A percentile compares a stretch with the other conserved stretches of the same genome.
phyloP scores from a whole-genome alignment of 2,113 vertebrate genomes.

The Polypterus bichir region DNA sequence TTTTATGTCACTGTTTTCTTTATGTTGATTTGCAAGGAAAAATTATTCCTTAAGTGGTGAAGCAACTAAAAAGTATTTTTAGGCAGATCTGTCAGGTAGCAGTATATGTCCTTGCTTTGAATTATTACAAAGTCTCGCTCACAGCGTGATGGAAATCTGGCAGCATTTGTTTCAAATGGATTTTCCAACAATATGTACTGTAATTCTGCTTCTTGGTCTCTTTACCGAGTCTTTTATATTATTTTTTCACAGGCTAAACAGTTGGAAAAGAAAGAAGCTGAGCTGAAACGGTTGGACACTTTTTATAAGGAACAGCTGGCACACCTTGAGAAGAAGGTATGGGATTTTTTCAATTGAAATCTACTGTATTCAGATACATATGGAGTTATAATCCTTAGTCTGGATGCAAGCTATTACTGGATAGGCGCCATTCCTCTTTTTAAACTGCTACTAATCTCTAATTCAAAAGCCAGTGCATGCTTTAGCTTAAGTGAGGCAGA shows the following conservation, averaged over 20 bases:
- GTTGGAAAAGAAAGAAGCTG: slow-evolving; percentile 61
- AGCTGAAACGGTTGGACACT: slow-evolving; percentile 49
- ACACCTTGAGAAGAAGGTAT: slow-evolving; percentile 75
- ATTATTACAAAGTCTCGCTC: neutral
- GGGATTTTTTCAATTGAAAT: neutral
- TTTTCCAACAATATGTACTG: neutral
- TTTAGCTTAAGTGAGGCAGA: too few species aligned
- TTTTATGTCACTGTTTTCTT: too few species aligned
- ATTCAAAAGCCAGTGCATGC: too few species aligned
- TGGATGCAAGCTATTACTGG: too few species aligned
- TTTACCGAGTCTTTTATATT: slow-evolving; percentile 17
- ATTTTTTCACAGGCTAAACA: slow-evolving; percentile 50
- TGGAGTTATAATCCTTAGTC: too few species aligned
- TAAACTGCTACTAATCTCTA: too few species aligned
- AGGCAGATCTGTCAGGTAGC: neutral
- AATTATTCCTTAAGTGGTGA: too few species aligned
- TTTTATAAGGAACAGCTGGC: slow-evolving; percentile 79
- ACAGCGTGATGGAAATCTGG: neutral
- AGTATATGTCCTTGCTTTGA: too few species aligned
- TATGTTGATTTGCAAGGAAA: too few species aligned
- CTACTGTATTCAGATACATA: too few species aligned
- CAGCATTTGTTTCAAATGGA: neutral
- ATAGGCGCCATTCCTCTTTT: too few species aligned
- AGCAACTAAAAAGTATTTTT: neutral
- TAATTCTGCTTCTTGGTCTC: neutral